Conservation (phyloP, 1,140 invertebrate genomes). For the Nasonia vitripennis region DNA sequence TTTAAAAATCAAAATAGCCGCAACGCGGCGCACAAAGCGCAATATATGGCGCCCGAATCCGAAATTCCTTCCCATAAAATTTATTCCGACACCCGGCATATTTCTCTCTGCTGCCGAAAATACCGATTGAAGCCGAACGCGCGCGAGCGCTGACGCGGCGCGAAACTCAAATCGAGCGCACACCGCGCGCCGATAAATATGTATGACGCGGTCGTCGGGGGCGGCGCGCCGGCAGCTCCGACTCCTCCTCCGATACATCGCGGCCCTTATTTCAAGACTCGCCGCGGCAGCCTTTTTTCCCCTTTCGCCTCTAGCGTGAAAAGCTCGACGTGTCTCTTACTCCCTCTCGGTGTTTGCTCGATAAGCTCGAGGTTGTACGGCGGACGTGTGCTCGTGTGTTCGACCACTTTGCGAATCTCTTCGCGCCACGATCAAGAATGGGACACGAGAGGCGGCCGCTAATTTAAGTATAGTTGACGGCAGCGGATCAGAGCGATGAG, state of each 20-base stretch:
- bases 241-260: background rate
- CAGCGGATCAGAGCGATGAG: conserved; percentile 5
- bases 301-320: background rate
- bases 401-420: conserved; percentile 29
- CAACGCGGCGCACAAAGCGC: background rate
- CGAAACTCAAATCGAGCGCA: conserved; percentile 60
- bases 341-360: conserved; percentile 49
- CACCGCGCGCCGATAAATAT: conserved; percentile 57
- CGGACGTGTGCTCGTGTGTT: background rate
- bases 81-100: background rate
- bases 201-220: conserved; percentile 46
- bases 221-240: background rate
- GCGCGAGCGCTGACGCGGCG: conserved; percentile 43
- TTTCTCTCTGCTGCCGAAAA: conserved; percentile 7
- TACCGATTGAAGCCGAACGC: conserved; percentile 26
- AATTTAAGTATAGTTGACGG: conserved; percentile 45
- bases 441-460: background rate
- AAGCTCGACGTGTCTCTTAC: background rate
- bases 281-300: background rate
- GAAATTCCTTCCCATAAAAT: background rate
- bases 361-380: conserved; percentile 46
- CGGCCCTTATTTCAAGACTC: background rate
- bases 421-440: background rate
- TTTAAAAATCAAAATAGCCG: background rate
- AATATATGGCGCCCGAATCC: background rate